Evolutionary conservation across 2,888 invertebrate species (phyloP), one percentile per base, ranked within the genome.

Genomic region (Caenorhabditis uteleia): DNA sequence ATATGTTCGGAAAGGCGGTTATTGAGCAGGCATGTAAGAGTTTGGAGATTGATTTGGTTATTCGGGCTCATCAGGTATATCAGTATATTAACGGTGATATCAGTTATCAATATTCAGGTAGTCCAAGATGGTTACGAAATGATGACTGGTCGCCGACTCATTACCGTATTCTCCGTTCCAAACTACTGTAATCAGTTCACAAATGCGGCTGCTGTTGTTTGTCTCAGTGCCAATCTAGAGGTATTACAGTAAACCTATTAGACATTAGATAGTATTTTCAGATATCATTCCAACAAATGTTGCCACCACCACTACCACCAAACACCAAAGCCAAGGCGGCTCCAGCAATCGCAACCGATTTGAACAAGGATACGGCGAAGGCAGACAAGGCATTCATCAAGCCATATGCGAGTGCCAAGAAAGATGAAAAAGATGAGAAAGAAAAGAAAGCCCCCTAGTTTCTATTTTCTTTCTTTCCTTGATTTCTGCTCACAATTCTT

Each of bases 51-150:
- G 77, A 78, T 50, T 61, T 78, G 42, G 70, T 78, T 43, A 77
- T 78, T 54, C 70, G 78, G 21, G 77, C 78, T 16, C 78, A 78
- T 59, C 75, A 77, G 49, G 50, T 66, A 8, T 38, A 8, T 18
- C 8, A 8, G 20, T 8, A 38, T 38, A 8, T 38, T 38, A 7
- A n/a, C n/a, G n/a, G 6, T n/a, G 20, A 16, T 8, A 38, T 8
- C 6, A 43, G 18, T 43, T 43, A 20, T 8, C 12, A 8, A 20
- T 6, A 10, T 12, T 12, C 27, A 56, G 47, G 77, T 77, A 16
- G 77, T 78, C 42, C 78, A 78, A 49, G 77, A 78, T 54, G 78
- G 78, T 10, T 78, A 78, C 54, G 78, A 78, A 45, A 66, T 78
- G 50, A 76, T 76, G 75, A 58, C 59, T 25, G 78, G 78, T 21